Base-by-base conservation (phyloP, 2,797 vertebrate species). In the Sphenopsis melanotis region DNA sequence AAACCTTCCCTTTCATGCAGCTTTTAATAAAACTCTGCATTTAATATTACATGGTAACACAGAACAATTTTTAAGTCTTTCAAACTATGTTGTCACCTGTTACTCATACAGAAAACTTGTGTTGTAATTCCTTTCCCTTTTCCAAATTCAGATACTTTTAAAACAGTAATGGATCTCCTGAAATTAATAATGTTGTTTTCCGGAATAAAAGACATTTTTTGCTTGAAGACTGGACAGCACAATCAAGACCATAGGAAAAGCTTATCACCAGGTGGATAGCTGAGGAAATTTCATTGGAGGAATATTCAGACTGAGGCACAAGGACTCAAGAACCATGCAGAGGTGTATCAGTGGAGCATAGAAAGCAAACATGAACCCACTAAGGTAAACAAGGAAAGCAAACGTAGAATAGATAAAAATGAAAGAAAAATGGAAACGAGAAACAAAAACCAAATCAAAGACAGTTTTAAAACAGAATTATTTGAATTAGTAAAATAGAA, bases 331-430 rank as follows among this genome's bases (percentile, higher is more conserved):
- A 66, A 20, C 6, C 22, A 52, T 39, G 65, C 5, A 74, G 37
- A 77, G 16, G 13, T 1, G 0, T 24, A 63, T 10, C 26, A 65
- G 14, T 6, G 83, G 22, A 72, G 19, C 8, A 57, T 0, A 83
- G 47, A 57, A 89, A 66, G 30, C 11, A 86, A 65, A 30, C 32
- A 59, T 2, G 15, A 70, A 79, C 57, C 26, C 3, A 6, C 7
- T 64, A 57, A 10, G 2, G 11, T 11, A 12, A 89, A 44, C 32
- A 64, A 42, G 34, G 37, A 69, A 52, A 89, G 14, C 2, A 76
- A 75, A 85, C 4, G 2, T 29, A n/a, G 50, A 79, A 37, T 8
- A 79, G 13, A 44, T 4, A 81, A 47, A 44, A 30, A 84, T 16
- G 3, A 57, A 91, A 87, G 46, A 42, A 72, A 89, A 93, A 80